Evolutionary conservation across 2,888 invertebrate species (phyloP).

Genomic region (Hemaris fuciformis): DNA sequence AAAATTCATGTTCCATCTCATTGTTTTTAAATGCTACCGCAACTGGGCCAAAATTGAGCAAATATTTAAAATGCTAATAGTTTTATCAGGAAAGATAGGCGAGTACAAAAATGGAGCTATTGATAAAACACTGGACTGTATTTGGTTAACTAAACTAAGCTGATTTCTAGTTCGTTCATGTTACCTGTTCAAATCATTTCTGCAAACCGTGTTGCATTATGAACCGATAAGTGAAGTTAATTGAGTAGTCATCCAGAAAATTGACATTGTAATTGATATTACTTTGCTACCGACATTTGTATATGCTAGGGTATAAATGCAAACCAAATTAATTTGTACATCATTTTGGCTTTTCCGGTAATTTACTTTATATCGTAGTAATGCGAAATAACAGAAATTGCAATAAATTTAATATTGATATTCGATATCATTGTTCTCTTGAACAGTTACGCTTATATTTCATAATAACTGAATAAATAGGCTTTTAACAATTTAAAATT

Average conservation of each 20-base stretch:
- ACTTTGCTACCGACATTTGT: slow-evolving; percentile 13
- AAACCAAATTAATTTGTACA: not conserved
- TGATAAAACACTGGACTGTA: not conserved
- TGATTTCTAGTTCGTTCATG: not conserved
- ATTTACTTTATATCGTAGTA: not conserved
- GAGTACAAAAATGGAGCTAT: not conserved
- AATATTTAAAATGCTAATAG: not conserved
- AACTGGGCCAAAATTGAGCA: slow-evolving; percentile 2
- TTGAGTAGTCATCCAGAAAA: slow-evolving; percentile 26
- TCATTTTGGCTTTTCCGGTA: not conserved
- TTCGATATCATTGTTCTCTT: too few relatives aligned
- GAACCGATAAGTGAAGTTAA: slow-evolving; percentile 16
- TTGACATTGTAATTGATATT: slow-evolving; percentile 38
- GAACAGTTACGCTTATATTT: too few relatives aligned
- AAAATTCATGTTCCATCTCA: not conserved
- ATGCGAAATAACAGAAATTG: not conserved
- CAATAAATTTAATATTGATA: too few relatives aligned
- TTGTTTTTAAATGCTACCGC: not conserved
- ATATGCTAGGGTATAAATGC: slow-evolving; percentile 1
- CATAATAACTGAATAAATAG: too few relatives aligned
- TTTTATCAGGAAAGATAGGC: slow-evolving; percentile 6
- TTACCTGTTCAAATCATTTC: not conserved
- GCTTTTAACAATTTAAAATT: too few relatives aligned
- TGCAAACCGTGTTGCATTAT: not conserved
- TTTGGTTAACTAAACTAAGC: not conserved